Evolutionary conservation across 2,113 vertebrate genomes (phyloP).

Genomic region (Sardina pilchardus): DNA sequence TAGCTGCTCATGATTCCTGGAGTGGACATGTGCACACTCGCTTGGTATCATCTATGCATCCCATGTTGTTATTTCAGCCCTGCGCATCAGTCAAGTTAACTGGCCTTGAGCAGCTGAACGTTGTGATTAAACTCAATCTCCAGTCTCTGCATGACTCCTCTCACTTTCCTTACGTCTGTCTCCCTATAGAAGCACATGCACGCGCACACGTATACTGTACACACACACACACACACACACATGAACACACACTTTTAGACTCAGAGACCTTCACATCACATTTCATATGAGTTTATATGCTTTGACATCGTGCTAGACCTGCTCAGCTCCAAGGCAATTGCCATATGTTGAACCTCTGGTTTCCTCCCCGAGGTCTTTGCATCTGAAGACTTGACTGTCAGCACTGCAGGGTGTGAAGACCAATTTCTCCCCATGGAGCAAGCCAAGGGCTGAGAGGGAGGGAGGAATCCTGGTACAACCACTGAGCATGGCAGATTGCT

Average conservation of each 20-base stretch:
- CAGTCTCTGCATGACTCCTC: neutral
- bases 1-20: neutral
- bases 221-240: neutral
- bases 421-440: neutral
- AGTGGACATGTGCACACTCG: neutral
- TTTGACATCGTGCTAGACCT: constrained; percentile 12
- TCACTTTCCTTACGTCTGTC: neutral
- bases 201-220: constrained; percentile 33
- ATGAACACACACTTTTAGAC: neutral
- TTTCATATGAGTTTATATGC: neutral
- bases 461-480: neutral
- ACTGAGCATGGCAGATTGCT: neutral
- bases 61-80: neutral
- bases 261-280: constrained; percentile 4
- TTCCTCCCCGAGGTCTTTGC: neutral
- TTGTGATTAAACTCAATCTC: constrained; percentile 11
- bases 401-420: neutral
- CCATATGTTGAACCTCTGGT: constrained; percentile 13
- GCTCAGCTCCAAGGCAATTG: neutral
- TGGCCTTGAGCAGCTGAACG: constrained; percentile 12
- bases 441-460: neutral
- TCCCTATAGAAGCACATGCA: constrained; percentile 47
- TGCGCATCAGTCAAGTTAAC: constrained; percentile 9
- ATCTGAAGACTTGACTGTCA: constrained; percentile 13
- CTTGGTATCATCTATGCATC: neutral